Evolutionary conservation across 2,113 vertebrate genomes (phyloP).

Genomic region (Amphiprion percula): DNA sequence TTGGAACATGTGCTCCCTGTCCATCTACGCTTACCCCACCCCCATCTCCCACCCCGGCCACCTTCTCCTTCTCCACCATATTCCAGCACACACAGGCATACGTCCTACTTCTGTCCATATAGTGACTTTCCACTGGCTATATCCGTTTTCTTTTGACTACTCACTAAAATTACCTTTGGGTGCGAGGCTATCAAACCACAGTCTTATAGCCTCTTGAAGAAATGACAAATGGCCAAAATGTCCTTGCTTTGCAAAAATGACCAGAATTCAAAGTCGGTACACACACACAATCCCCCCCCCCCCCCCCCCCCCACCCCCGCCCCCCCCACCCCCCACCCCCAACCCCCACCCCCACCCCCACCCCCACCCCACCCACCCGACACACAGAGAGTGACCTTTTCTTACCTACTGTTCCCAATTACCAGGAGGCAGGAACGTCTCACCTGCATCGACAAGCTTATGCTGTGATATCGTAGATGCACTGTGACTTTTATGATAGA

Average conservation of each 20-base stretch:
- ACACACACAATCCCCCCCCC: background rate
- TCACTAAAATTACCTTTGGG: constrained; percentile 20
- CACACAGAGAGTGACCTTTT: constrained; percentile 72
- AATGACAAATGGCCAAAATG: constrained; percentile 10
- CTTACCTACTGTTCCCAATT: constrained; percentile 75
- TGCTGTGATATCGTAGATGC: constrained; percentile 72
- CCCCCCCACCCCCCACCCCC: no score
- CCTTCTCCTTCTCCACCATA: constrained; percentile 21
- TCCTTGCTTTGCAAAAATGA: constrained; percentile 10
- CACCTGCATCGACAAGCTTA: constrained; percentile 64
- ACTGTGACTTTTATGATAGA: constrained; percentile 76
- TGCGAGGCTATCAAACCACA: constrained; percentile 23
- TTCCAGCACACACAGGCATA: constrained; percentile 17
- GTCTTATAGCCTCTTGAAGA: background rate
- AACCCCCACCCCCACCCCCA: no score
- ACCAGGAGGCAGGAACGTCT: constrained; percentile 71
- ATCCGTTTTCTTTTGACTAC: constrained; percentile 14
- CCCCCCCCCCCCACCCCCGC: no score
- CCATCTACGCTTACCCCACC: constrained; percentile 53
- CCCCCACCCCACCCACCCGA: no score
- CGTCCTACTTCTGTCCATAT: constrained; percentile 14
- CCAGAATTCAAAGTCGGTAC: constrained; percentile 14
- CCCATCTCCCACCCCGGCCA: constrained; percentile 25
- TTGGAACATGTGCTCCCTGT: constrained; percentile 63
- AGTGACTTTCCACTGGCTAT: constrained; percentile 14